Conservation (phyloP, 2,797 vertebrate genomes). For the Falco berigora region DNA sequence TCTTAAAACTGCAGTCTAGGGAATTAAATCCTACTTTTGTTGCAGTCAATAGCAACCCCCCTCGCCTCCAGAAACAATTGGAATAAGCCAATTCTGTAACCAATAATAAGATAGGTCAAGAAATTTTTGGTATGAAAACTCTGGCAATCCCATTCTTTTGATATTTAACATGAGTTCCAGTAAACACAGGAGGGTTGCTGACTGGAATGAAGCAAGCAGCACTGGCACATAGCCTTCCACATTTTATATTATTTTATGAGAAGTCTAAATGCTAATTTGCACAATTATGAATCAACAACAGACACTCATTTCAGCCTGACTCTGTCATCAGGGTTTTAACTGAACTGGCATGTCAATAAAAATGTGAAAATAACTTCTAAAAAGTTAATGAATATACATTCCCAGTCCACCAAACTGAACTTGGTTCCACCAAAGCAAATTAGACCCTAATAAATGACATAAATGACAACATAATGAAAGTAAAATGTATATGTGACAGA, state of each 20-base stretch:
- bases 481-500: not conserved
- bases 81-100: not conserved
- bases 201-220: constrained; percentile 16
- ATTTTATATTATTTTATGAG: constrained; percentile 21
- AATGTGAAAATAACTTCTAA: not conserved
- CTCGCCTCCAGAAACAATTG: not conserved
- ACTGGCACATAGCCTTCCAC: not conserved
- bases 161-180: constrained; percentile 25
- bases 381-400: not conserved
- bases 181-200: constrained; percentile 34
- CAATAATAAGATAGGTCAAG: not conserved
- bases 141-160: not conserved
- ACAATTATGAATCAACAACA: constrained; percentile 36
- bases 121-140: constrained; percentile 6
- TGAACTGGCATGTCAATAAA: not conserved
- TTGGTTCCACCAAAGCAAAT: not conserved
- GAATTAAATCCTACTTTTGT: not conserved
- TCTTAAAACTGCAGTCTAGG: not conserved
- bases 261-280: constrained; percentile 26
- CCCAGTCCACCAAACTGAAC: not conserved
- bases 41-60: not conserved
- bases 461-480: not conserved
- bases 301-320: constrained; percentile 1
- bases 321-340: not conserved
- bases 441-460: not conserved